Conservation (phyloP, 2,113 vertebrate species). For the Leptobrachium leishanense region DNA sequence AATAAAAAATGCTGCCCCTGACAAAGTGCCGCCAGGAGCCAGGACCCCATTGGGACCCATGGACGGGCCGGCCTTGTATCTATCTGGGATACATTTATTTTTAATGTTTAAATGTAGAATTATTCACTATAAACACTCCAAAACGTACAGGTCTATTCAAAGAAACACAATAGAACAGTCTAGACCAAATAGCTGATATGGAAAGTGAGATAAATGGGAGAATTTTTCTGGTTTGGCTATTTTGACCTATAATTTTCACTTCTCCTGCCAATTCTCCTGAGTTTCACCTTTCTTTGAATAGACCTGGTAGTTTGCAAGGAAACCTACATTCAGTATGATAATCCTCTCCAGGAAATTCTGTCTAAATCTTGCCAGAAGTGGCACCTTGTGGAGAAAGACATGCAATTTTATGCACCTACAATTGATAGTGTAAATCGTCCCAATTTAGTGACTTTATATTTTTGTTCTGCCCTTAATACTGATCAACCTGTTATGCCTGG, state of each 20-base stretch:
- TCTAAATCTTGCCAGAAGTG: conserved; percentile 62
- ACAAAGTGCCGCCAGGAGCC: no score
- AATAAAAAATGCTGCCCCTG: no score
- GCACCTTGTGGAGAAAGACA: conserved; percentile 53
- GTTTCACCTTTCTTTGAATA: no score
- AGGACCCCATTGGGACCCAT: no score
- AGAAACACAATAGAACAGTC: conserved; percentile 51
- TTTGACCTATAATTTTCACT: no score
- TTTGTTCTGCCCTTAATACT: not conserved
- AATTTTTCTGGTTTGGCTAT: no score
- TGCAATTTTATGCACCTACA: conserved; percentile 45
- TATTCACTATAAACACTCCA: conserved; percentile 55
- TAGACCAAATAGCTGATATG: no score
- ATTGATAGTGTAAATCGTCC: not conserved
- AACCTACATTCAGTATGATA: conserved; percentile 60
- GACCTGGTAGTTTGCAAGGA: conserved; percentile 57
- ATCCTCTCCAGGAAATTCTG: conserved; percentile 61
- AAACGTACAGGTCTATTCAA: not conserved
- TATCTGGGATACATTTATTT: no score
- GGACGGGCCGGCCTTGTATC: no score
- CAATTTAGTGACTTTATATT: not conserved
- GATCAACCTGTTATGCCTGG: conserved; percentile 37
- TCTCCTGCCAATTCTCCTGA: no score
- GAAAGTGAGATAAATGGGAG: no score
- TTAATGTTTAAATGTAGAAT: conserved; percentile 45